Base-by-base conservation (phyloP, 37 sponge, comb jelly and placozoan species). In the Bolinopsis microptera region DNA sequence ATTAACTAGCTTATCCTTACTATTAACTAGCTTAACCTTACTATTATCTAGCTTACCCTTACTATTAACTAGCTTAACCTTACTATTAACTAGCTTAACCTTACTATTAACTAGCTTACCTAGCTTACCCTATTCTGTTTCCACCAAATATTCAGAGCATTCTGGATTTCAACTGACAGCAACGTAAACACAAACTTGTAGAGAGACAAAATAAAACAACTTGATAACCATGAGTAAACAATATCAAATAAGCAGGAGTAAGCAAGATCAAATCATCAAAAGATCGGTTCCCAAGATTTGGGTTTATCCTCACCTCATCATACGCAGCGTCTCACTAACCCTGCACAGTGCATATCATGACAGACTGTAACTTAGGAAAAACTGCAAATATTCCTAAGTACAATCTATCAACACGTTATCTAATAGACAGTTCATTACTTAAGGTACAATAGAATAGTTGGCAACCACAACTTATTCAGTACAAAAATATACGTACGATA, bases 351-450 rank as follows among this genome's bases (percentile, higher is more conserved):
- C n/a, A n/a, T n/a, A n/a, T n/a, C n/a, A n/a, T n/a, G n/a, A n/a
- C n/a, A n/a, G 74, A 32, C 13, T 32, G 33, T 0, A 32, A 77
- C 35, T 25, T 3, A 35, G 80, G 35, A 77, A 32, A 77, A 77
- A 77, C 80, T 77, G 80, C 80, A 77, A 77, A 77, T 34, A 28
- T 77, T 32, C 80, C 35, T 33, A 18, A 48, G 13, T 48, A 48
- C 61, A 48, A 48, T 48, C 61, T 13, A 48, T 48, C 61, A 48
- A 48, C 61, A 48, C 61, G 13, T 48, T 48, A n/a, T n/a, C n/a
- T n/a, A 18, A 13, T 48, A 48, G 13, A 48, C 13, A 48, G 61
- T 48, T 48, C 61, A 48, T 48, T 18, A 48, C n/a, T n/a, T n/a
- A n/a, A n/a, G n/a, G n/a, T n/a, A n/a, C 5, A 48, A 48, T 13